These are phyloP conservation scores for Tamandua tetradactyla DNA, from an alignment of 2,797 vertebrate species.

Conservation along the genomic window DNA sequence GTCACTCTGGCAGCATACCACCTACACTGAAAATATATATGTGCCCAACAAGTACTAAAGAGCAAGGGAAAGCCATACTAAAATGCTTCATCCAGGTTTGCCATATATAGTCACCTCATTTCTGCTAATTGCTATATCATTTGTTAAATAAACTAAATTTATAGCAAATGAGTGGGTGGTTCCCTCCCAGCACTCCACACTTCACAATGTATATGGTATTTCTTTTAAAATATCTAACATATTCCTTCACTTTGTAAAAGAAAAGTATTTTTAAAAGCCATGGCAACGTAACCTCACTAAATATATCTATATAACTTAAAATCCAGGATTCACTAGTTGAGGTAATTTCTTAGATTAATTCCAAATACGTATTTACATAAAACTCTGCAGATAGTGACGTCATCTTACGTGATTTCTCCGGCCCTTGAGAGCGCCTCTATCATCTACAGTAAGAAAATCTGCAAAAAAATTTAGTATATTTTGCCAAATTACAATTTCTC, in stretches of 20 bases:
- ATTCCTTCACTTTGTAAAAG: background rate
- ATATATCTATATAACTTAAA: background rate
- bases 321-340: background rate
- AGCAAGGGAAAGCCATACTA: background rate
- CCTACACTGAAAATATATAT: background rate
- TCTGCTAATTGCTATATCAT: background rate
- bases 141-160: background rate
- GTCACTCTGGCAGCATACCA: background rate
- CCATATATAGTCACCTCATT: background rate
- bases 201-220: background rate
- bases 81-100: background rate
- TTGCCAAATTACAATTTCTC: slow-evolving; percentile 65
- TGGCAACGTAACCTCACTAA: background rate
- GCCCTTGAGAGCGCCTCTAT: slow-evolving; percentile 60
- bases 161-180: background rate
- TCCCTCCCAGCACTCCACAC: background rate
- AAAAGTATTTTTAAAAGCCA: background rate
- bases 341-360: slow-evolving; percentile 28
- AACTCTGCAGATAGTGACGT: background rate
- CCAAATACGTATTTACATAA: background rate
- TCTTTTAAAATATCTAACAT: background rate
- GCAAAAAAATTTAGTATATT: slow-evolving; percentile 64
- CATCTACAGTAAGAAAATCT: slow-evolving; percentile 74
- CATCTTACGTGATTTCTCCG: background rate
- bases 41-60: background rate